These are phyloP conservation scores for Pseudomyrmex concolor DNA, from an alignment of 1,140 invertebrate species.

Conservation along the genomic window DNA sequence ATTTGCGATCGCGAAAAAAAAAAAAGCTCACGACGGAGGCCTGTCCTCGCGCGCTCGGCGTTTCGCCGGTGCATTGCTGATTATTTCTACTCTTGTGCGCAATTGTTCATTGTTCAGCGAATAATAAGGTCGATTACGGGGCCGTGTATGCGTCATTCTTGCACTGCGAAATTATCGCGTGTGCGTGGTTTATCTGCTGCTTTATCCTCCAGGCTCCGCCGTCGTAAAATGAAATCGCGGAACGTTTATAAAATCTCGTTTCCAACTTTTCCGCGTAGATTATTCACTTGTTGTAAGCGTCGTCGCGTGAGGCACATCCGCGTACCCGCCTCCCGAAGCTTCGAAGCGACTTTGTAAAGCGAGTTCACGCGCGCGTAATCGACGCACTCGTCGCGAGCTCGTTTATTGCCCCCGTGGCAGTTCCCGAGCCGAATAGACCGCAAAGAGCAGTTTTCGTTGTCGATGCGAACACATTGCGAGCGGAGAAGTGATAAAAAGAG, in stretches of 20 bases:
- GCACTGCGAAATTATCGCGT: conserved; percentile 57
- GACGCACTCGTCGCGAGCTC: conserved; percentile 1
- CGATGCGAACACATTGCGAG: neutral
- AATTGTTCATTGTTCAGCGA: conserved; percentile 74
- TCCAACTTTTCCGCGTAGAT: too few species aligned
- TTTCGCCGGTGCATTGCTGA: conserved; percentile 67
- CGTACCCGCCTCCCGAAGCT: neutral
- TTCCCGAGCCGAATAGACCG: neutral
- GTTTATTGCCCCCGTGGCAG: conserved; percentile 50
- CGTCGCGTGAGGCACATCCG: neutral
- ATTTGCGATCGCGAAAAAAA: conserved; percentile 43
- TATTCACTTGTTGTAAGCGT: neutral
- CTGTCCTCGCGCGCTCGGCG: conserved; percentile 60
- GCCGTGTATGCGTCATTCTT: conserved; percentile 65
- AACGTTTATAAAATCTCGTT: neutral
- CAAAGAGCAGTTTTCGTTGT: neutral
- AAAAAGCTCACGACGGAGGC: conserved; percentile 21
- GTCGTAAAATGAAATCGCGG: neutral
- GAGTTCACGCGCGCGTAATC: neutral
- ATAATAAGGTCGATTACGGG: conserved; percentile 73
- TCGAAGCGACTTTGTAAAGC: neutral
- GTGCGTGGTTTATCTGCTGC: conserved; percentile 34
- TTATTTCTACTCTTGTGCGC: conserved; percentile 71
- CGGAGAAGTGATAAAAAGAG: conserved; percentile 18
- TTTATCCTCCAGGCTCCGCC: conserved; percentile 37